Evolutionary conservation across 2,113 vertebrate species (phyloP).

Genomic region (Gallinago undulata): DNA sequence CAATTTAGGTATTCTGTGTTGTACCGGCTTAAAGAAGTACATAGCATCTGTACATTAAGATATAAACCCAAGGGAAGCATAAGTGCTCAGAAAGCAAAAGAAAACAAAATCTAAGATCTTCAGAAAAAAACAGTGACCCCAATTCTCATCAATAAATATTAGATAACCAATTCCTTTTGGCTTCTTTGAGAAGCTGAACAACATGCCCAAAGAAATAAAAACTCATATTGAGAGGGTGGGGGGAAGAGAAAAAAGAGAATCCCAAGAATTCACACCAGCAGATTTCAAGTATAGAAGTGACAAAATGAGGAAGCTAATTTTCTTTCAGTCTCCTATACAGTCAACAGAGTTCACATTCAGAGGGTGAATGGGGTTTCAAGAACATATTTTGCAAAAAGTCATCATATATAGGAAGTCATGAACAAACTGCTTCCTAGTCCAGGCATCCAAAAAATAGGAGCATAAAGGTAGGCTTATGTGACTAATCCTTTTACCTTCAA

Average conservation of each 20-base stretch:
- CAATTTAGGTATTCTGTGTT: neutral
- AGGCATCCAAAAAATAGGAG: neutral
- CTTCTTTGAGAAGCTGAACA: neutral
- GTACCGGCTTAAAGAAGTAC: neutral
- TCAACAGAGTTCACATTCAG: neutral
- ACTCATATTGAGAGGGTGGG: fast-evolving
- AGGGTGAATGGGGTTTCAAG: neutral
- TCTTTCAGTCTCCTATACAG: fast-evolving
- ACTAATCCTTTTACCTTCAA: neutral
- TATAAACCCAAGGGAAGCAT: neutral
- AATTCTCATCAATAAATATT: neutral
- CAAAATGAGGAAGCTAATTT: neutral
- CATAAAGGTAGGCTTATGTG: neutral
- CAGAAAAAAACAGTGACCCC: neutral
- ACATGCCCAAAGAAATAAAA: neutral
- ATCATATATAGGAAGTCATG: fast-evolving
- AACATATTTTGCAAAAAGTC: neutral
- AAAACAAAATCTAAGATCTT: neutral
- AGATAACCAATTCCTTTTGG: neutral
- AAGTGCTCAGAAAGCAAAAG: neutral
- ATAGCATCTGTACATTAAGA: neutral
- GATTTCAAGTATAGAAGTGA: neutral
- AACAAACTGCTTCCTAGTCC: neutral
- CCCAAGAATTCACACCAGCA: neutral
- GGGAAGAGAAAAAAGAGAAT: neutral